phyloP scores from a whole-genome alignment of 2,888 invertebrate genomes.

The Atethmia centrago region DNA sequence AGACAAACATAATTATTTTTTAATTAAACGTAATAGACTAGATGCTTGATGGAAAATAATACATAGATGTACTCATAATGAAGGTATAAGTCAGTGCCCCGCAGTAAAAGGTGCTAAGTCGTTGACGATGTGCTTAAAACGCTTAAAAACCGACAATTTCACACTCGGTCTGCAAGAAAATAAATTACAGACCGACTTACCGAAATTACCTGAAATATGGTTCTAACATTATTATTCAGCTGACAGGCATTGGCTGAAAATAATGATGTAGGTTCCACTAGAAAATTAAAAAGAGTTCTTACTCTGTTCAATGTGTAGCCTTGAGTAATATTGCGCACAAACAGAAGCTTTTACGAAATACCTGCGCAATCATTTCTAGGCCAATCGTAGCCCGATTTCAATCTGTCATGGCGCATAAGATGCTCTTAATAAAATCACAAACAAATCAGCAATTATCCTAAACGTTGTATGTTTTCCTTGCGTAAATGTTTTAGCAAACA shows the following conservation, averaged over 20 bases:
- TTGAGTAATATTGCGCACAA: slow-evolving; percentile 11
- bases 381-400: slow-evolving; percentile 45
- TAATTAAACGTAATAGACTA: too few species aligned
- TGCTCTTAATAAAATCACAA: slow-evolving; percentile 60
- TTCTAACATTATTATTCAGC: neutral
- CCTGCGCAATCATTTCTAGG: slow-evolving; percentile 53
- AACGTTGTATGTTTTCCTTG: slow-evolving; percentile 69
- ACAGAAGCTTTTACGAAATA: slow-evolving; percentile 42
- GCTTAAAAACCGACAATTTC: neutral
- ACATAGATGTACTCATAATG: neutral
- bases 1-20: too few species aligned
- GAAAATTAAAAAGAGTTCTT: neutral
- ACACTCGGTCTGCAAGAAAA: neutral
- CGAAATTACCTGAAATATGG: neutral
- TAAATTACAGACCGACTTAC: neutral
- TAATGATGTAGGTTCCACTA: neutral
- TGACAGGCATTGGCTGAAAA: neutral
- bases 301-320: neutral
- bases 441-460: slow-evolving; percentile 64
- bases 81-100: neutral
- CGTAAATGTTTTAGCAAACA: slow-evolving; percentile 66
- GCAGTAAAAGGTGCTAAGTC: neutral
- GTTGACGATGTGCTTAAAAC: neutral
- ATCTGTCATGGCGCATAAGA: slow-evolving; percentile 57
- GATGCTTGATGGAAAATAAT: neutral